Percentiles rank a stretch among this genome's conserved stretches.
phyloP scores from a whole-genome alignment of 23 tunicate genomes.

The Corella eumyota region DNA sequence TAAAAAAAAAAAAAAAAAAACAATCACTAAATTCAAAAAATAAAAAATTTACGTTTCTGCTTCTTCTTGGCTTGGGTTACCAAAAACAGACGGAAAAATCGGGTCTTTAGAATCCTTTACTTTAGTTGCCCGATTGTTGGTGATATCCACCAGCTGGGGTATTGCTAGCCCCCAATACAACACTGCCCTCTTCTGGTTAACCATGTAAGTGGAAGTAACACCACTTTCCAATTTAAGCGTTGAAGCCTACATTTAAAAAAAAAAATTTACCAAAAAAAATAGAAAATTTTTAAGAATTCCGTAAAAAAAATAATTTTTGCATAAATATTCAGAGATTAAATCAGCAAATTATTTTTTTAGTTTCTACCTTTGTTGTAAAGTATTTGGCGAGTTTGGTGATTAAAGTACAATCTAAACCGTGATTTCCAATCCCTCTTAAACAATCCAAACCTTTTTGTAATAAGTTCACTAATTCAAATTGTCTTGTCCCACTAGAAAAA shows the following conservation, averaged over 20 bases:
- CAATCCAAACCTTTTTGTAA: constrained; percentile 55
- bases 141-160: constrained; percentile 23
- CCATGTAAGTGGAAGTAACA: constrained; percentile 28
- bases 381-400: constrained; percentile 67
- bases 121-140: constrained; percentile 5
- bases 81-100: constrained; percentile 44
- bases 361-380: constrained; percentile 66
- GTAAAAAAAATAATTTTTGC: neutral
- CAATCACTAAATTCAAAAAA: neutral
- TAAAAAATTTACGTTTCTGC: constrained; percentile 32
- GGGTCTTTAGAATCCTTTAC: constrained; percentile 23
- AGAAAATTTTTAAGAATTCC: neutral
- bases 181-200: constrained; percentile 65
- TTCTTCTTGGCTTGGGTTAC: constrained; percentile 27
- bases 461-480: no score
- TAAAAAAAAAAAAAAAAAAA: no score
- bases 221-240: constrained; percentile 11
- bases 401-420: constrained; percentile 46
- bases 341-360: neutral
- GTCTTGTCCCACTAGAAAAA: constrained; percentile 18
- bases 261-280: neutral
- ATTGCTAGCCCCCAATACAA: constrained; percentile 52
- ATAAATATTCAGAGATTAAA: neutral
- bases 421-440: constrained; percentile 51
- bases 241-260: constrained; percentile 14